Evolutionary conservation across 2,113 vertebrate genomes (phyloP).

Genomic region (Perca fluviatilis): DNA sequence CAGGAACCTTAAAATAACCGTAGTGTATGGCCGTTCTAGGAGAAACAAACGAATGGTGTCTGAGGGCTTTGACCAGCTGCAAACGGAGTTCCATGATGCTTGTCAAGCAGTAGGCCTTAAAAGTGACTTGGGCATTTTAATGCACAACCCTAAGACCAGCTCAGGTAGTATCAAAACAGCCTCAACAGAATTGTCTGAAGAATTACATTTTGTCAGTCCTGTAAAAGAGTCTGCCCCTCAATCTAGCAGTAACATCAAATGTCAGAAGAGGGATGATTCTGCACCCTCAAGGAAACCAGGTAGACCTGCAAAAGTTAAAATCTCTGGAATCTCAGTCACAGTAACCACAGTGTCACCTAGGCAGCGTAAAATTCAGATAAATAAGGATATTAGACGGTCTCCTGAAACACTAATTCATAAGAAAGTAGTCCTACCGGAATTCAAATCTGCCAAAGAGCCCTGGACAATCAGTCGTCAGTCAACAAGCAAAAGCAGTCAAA

Average conservation of each 20-base stretch:
- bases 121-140: conserved; percentile 61
- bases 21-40: conserved; percentile 94
- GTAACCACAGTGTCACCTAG: conserved; percentile 90
- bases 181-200: conserved; percentile 69
- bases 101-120: conserved; percentile 65
- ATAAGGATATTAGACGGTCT: conserved; percentile 81
- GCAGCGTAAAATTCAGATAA: conserved; percentile 91
- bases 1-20: conserved; percentile 93
- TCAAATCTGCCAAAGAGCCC: conserved; percentile 73
- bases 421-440: conserved; percentile 60
- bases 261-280: conserved; percentile 84
- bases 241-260: conserved; percentile 85
- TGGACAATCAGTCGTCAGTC: conserved; percentile 65
- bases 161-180: conserved; percentile 53
- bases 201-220: conserved; percentile 85
- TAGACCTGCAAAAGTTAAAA: conserved; percentile 94
- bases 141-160: conserved; percentile 66
- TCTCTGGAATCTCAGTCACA: conserved; percentile 95
- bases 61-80: conserved; percentile 83
- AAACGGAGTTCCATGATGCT: conserved; percentile 75
- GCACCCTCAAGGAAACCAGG: conserved; percentile 89
- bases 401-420: conserved; percentile 47
- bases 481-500: conserved; percentile 34
- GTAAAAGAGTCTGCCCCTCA: conserved; percentile 83
- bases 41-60: conserved; percentile 91